A percentile compares a stretch with the other conserved stretches of the same genome.
Conservation (phyloP, 2,113 vertebrate genomes). For the Cryptomyrus ogoouensis region DNA sequence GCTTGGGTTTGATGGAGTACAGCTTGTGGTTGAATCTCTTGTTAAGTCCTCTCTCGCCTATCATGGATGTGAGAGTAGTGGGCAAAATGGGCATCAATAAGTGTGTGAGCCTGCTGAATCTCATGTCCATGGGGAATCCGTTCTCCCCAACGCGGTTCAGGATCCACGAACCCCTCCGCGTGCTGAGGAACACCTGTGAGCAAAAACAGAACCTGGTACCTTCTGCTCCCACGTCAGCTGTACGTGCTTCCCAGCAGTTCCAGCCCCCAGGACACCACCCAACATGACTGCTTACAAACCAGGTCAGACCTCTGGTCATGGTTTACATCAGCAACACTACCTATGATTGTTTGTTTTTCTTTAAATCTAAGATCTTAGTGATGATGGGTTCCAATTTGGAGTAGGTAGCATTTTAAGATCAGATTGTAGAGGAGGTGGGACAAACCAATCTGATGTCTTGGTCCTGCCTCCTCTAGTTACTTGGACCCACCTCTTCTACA, state of each 20-base stretch:
- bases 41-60: slow-evolving; percentile 56
- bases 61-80: slow-evolving; percentile 15
- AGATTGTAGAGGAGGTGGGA: too few relatives aligned
- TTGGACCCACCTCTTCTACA: too few relatives aligned
- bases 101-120: slow-evolving; percentile 42
- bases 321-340: neutral
- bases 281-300: neutral
- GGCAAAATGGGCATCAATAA: slow-evolving; percentile 52
- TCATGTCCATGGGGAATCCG: slow-evolving; percentile 69
- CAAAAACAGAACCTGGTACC: neutral
- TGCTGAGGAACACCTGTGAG: slow-evolving; percentile 83
- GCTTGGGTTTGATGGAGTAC: slow-evolving; percentile 71
- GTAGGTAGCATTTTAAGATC: neutral
- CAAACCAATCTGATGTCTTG: too few relatives aligned
- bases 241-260: neutral
- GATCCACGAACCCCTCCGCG: slow-evolving; percentile 79
- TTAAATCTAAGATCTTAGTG: too few relatives aligned
- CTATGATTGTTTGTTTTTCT: neutral
- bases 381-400: too few relatives aligned
- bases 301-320: neutral
- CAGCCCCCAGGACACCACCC: neutral
- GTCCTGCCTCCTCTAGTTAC: too few relatives aligned
- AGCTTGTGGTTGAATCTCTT: slow-evolving; percentile 66
- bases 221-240: neutral
- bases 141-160: slow-evolving; percentile 67